These are phyloP conservation scores for Drosophila sulfurigaster DNA, from an alignment of 1,140 invertebrate genomes.

Conservation along the genomic window DNA sequence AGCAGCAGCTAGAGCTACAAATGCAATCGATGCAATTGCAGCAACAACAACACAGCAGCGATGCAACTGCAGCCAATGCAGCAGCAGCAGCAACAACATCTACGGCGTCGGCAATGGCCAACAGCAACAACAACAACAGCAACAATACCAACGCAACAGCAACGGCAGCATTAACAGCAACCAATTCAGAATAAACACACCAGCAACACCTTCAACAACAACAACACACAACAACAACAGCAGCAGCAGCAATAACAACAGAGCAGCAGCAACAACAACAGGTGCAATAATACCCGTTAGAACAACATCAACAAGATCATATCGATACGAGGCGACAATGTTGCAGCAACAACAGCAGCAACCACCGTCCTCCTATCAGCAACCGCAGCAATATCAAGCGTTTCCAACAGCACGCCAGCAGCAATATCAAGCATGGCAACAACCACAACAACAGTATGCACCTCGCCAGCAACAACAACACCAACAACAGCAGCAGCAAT, in stretches of 20 bases:
- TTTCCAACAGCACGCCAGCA: background rate
- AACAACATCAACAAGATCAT: slow-evolving; percentile 1
- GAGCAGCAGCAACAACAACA: background rate
- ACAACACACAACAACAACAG: background rate
- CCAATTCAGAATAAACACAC: slow-evolving; percentile 14
- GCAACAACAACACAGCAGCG: slow-evolving; percentile 15
- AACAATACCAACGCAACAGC: slow-evolving; percentile 16
- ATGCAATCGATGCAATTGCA: slow-evolving; percentile 9
- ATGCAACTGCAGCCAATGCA: slow-evolving; percentile 19
- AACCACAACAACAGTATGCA: background rate
- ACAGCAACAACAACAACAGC: slow-evolving; percentile 20
- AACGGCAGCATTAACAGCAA: slow-evolving; percentile 23
- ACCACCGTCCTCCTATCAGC: background rate
- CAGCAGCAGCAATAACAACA: background rate
- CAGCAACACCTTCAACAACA: background rate
- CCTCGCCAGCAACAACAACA: background rate
- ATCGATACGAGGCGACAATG: background rate
- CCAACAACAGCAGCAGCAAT: background rate
- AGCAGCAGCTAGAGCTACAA: slow-evolving; percentile 4
- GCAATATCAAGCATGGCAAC: slow-evolving; percentile 6
- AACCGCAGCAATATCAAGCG: background rate
- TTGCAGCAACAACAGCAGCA: slow-evolving; percentile 3
- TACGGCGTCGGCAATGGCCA: slow-evolving; percentile 16
- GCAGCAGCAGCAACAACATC: slow-evolving; percentile 26
- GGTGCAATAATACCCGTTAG: background rate